A percentile compares a stretch with the other conserved stretches of the same genome.
These are phyloP conservation scores for Pyrrhia umbra DNA, from an alignment of 2,888 invertebrate species.

Conservation along the genomic window DNA sequence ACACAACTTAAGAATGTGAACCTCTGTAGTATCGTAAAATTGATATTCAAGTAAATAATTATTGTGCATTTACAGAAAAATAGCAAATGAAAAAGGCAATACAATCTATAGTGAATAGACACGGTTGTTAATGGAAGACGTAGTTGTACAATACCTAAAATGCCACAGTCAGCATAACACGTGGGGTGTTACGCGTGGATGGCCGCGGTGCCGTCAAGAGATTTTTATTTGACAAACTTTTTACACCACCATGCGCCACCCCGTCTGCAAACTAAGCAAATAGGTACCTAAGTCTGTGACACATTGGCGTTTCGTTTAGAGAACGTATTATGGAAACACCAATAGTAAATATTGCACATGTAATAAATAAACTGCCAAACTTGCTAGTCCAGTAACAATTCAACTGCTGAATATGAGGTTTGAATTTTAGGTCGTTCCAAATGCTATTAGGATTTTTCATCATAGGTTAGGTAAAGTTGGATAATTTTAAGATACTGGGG, in stretches of 20 bases:
- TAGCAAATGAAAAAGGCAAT: background rate
- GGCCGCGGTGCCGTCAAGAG: slow-evolving; percentile 75
- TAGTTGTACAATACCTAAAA: slow-evolving; percentile 75
- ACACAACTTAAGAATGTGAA: no score
- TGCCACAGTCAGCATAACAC: slow-evolving; percentile 78
- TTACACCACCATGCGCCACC: slow-evolving; percentile 78
- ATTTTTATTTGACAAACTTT: slow-evolving; percentile 88
- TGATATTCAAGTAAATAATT: background rate
- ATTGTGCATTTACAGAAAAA: background rate
- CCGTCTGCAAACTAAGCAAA: slow-evolving; percentile 89
- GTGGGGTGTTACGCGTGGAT: slow-evolving; percentile 79
- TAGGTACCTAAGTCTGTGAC: slow-evolving; percentile 73
- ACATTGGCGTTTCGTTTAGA: slow-evolving; percentile 55
- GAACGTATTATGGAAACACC: background rate
- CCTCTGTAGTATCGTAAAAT: no score
- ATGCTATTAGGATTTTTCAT: no score
- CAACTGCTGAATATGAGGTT: background rate
- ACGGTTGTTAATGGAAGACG: slow-evolving; percentile 58
- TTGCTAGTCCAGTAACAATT: no score
- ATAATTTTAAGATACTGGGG: no score
- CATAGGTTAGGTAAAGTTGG: no score
- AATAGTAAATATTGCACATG: no score
- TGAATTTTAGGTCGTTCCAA: background rate
- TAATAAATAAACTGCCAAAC: no score
- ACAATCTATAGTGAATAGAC: slow-evolving; percentile 5